These are phyloP conservation scores for Apodemia zela DNA, from an alignment of 2,888 invertebrate genomes.

Conservation along the genomic window DNA sequence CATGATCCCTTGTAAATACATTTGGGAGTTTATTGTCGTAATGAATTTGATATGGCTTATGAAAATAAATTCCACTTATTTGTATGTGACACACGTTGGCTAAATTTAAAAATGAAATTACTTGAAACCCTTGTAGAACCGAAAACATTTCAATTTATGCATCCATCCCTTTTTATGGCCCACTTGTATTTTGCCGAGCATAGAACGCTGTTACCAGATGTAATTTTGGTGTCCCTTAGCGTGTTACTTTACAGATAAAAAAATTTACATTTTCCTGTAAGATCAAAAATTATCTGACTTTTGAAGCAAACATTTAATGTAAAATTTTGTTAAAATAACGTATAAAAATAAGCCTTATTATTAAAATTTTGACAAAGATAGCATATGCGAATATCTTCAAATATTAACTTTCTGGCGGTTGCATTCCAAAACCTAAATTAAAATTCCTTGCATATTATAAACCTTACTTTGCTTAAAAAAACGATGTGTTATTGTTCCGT, in stretches of 20 bases:
- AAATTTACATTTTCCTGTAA: too few relatives aligned
- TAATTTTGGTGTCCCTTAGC: background rate
- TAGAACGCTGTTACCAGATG: background rate
- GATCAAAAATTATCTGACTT: background rate
- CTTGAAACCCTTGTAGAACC: constrained; percentile 28
- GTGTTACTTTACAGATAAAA: background rate
- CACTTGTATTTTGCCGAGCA: background rate
- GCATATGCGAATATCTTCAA: too few relatives aligned
- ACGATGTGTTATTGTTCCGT: too few relatives aligned
- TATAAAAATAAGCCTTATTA: background rate
- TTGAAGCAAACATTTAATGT: background rate
- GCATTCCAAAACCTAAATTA: background rate
- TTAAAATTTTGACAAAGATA: background rate
- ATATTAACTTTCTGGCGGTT: background rate
- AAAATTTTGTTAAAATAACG: background rate
- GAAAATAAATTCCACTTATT: constrained; percentile 58
- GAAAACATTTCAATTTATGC: constrained; percentile 5
- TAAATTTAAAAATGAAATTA: constrained; percentile 22
- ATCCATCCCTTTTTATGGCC: constrained; percentile 3
- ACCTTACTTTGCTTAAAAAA: too few relatives aligned
- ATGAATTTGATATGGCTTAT: constrained; percentile 77
- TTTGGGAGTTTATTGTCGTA: constrained; percentile 77
- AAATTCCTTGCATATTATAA: background rate
- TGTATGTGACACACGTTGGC: constrained; percentile 34
- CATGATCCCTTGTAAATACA: constrained; percentile 77